Conservation (phyloP, 2,797 vertebrate genomes). For the Hapalemur alaotrensis region DNA sequence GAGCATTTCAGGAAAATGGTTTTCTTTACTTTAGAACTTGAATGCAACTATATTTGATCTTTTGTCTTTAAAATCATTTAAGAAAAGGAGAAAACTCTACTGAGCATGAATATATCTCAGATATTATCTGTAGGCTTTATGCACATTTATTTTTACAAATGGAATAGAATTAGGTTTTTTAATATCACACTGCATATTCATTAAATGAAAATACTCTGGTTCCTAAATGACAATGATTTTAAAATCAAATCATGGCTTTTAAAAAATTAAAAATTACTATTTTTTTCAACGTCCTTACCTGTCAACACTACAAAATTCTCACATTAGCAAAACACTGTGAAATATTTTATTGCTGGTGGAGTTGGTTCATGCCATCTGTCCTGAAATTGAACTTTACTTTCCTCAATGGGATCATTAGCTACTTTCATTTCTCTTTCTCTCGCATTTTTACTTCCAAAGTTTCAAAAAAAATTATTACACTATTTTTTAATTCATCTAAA, state of each 20-base stretch:
- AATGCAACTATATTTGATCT: neutral
- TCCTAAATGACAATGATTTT: slow-evolving; percentile 21
- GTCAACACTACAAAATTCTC: slow-evolving; percentile 8
- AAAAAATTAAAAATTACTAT: neutral
- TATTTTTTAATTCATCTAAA: slow-evolving; percentile 15
- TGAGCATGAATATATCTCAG: neutral
- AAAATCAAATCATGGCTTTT: slow-evolving; percentile 48
- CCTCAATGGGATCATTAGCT: neutral
- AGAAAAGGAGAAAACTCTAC: slow-evolving; percentile 17
- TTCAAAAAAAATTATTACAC: neutral
- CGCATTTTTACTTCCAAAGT: neutral
- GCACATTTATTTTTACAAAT: slow-evolving; percentile 30
- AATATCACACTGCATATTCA: slow-evolving; percentile 35
- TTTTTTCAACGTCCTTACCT: slow-evolving; percentile 27
- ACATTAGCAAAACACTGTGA: slow-evolving; percentile 17
- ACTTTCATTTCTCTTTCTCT: slow-evolving; percentile 35
- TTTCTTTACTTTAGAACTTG: neutral
- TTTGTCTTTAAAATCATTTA: neutral
- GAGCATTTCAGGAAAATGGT: neutral
- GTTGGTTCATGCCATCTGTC: neutral
- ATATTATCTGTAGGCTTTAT: neutral
- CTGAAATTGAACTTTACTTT: neutral
- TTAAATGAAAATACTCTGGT: slow-evolving; percentile 25
- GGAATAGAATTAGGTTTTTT: slow-evolving; percentile 31
- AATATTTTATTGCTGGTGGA: neutral